Evolutionary conservation across 2,113 vertebrate genomes (phyloP), one percentile per base, ranked within the genome.

Genomic region (Spheniscus mendiculus): DNA sequence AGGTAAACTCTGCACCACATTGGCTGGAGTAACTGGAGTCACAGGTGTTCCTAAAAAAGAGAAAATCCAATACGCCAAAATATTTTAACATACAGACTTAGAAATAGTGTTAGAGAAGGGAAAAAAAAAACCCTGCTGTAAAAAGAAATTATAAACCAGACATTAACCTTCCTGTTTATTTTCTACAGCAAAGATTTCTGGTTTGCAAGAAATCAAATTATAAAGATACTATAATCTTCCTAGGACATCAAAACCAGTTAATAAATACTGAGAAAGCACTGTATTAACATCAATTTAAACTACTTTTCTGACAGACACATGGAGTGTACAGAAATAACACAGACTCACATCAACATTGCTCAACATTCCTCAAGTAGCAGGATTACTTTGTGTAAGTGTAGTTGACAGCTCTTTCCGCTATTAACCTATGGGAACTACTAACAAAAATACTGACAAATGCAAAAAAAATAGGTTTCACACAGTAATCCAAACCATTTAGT

Each of bases 21-120:
- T 99, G 83, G 99, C 99, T 88, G 99, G 99, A 47, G 99, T 99
- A 76, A 99, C 99, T 9, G 99, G 99, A 34, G 99, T 99, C 52
- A 99, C 99, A 40, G 99, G 99, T 42, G 99, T 99, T 84, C 99
- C 99, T 99, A 56, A 87, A 91, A 89, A 72, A 56, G 15, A 69
- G 5, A 76, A 91, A 92, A 92, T 67, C 4, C 45, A 90, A 8
- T 15, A 85, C 15, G 16, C 1, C 16, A 65, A 73, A 96, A 56
- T 81, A 81, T 86, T 90, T 89, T 76, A 58, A 83, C 9, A 69
- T 1, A 67, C 3, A n/a, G 52, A 40, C 5, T 71, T 76, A 45
- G 26, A 91, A 85, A 91, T 1, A 34, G 6, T 18, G 11, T 18
- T 61, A 78, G 14, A 56, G 66, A 49, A 85, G 34, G 30, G 13